A percentile compares a stretch with the other conserved stretches of the same genome.
These are phyloP conservation scores for Siniperca scherzeri DNA, from an alignment of 2,797 vertebrate species.

Conservation along the genomic window DNA sequence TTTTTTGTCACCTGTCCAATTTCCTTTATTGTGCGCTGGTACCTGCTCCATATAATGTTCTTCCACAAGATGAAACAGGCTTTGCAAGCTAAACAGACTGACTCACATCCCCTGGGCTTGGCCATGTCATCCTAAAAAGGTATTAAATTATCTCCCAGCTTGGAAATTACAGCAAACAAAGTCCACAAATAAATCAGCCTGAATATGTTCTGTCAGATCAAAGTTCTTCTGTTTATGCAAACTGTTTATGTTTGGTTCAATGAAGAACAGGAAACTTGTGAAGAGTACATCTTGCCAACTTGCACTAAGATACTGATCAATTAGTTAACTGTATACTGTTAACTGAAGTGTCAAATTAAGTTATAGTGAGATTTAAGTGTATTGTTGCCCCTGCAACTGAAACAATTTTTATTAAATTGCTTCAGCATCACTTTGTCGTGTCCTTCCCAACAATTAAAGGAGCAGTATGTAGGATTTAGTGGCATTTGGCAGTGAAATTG, in stretches of 20 bases:
- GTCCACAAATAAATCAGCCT: conserved; percentile 16
- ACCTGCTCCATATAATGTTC: background rate
- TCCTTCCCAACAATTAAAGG: too few species aligned
- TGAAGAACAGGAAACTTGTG: background rate
- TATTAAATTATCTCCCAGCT: conserved; percentile 9
- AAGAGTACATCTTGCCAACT: background rate
- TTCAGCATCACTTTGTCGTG: background rate
- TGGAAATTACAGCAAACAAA: conserved; percentile 16
- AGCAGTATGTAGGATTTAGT: too few species aligned
- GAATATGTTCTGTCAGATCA: conserved; percentile 5
- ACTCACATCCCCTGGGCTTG: conserved; percentile 32
- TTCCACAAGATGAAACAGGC: conserved; percentile 34
- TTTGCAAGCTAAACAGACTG: conserved; percentile 12
- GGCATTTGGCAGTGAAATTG: too few species aligned
- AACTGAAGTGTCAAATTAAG: background rate
- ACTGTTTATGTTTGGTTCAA: conserved; percentile 9
- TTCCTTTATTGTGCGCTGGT: background rate
- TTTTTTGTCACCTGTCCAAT: conserved; percentile 15
- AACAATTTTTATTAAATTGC: conserved; percentile 1
- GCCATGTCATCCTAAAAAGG: conserved; percentile 13
- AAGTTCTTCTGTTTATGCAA: background rate
- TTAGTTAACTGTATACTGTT: background rate
- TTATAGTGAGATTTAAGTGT: background rate
- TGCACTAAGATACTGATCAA: background rate
- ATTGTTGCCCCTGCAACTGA: background rate